Evolutionary conservation across 2,888 invertebrate genomes (phyloP), one percentile per base, ranked within the genome.

Genomic region (Crocallis elinguaria): DNA sequence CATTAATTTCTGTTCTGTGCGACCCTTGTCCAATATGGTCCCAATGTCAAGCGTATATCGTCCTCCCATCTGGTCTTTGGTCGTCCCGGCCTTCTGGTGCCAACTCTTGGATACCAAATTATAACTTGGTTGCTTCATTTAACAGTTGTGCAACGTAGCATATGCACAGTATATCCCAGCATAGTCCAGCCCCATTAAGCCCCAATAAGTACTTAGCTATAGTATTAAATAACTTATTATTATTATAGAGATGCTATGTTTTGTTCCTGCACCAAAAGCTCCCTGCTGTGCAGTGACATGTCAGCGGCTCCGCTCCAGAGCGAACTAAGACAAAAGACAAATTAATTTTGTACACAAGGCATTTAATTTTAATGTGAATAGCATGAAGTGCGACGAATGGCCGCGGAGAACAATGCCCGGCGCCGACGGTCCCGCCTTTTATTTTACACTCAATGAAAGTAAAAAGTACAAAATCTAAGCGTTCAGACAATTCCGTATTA

Each of bases 341-440:
- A 91, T 91, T 90, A 91, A 91, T 90, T 88, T 89, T 87, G 88
- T 90, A 91, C 90, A 88, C 89, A 83, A 82, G 82, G 83, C 88
- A 87, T 90, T 91, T 91, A 90, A 91, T 91, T 91, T 90, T 87
- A 91, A 90, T 90, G 88, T 88, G 90, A 91, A 90, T 90, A 90
- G 89, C 91, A 84, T 90, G 91, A 89, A 90, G 89, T 90, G 91
- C 88, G 88, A 88, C 91, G 91, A 90, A 90, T 90, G 88, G 88
- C 79, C 83, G 77, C 71, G 71, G 86, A 86, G 88, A 90, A 90
- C 90, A 91, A 90, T 90, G 81, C 82, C 82, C 87, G 90, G 89
- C 89, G 89, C 90, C 88, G 89, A 79, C 81, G 77, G 73, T 67
- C 77, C 77, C 81, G 80, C 79, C 87, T 87, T 90, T 89, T 88